These are phyloP conservation scores for Nasonia longicornis DNA, from an alignment of 1,140 invertebrate species.

Conservation along the genomic window DNA sequence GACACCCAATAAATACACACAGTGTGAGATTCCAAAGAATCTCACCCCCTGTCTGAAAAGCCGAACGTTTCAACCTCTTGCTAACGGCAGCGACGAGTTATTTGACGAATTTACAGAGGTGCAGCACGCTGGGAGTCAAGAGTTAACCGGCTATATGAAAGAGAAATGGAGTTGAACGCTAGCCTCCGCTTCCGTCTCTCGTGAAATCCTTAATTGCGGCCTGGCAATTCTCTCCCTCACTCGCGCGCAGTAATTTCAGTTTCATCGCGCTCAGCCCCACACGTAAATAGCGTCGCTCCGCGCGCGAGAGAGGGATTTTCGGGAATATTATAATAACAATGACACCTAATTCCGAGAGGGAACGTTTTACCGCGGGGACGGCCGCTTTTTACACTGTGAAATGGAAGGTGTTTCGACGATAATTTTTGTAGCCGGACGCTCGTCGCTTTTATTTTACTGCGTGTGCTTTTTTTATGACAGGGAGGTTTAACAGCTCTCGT, in stretches of 20 bases:
- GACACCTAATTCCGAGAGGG: background rate
- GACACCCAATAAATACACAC: background rate
- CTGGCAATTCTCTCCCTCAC: background rate
- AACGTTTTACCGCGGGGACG: background rate
- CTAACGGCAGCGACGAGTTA: conserved; percentile 5
- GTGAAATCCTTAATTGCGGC: conserved; percentile 49
- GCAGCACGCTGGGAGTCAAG: background rate
- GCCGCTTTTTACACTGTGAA: background rate
- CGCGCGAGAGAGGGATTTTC: background rate
- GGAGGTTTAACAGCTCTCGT: no score
- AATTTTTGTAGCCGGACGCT: background rate
- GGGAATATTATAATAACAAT: conserved; percentile 14
- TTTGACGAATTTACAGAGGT: conserved; percentile 26
- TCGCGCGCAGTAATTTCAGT: background rate
- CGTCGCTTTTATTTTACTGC: no score
- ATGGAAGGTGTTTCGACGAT: background rate
- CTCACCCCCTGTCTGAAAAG: background rate
- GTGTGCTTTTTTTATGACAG: no score
- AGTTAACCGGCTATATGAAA: conserved; percentile 19
- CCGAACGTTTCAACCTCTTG: no score
- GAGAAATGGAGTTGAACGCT: conserved; percentile 11
- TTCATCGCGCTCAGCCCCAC: background rate
- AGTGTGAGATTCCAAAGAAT: background rate
- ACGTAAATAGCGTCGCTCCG: background rate
- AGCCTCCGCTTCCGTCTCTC: background rate